Evolutionary conservation across 2,797 vertebrate species (phyloP).

Genomic region (Chrysocyon brachyurus): DNA sequence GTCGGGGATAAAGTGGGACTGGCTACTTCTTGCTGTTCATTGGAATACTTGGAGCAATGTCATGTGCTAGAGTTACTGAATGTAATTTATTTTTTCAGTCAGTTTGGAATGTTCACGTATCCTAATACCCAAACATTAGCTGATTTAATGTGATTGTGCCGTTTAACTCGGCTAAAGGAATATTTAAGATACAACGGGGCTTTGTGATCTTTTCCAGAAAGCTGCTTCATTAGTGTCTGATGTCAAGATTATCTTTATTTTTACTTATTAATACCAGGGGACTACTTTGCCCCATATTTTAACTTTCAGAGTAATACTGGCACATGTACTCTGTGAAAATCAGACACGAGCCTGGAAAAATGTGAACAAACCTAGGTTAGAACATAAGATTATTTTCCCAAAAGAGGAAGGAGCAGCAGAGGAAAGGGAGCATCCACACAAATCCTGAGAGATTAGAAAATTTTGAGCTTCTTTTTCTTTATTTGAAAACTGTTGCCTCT

Average conservation of each 20-base stretch:
- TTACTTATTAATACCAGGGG: neutral
- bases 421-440: rapidly evolving
- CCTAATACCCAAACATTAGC: no score
- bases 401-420: neutral
- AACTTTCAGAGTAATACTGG: neutral
- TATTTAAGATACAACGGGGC: neutral
- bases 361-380: neutral
- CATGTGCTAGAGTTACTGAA: neutral
- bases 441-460: neutral
- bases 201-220: neutral
- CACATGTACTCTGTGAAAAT: neutral
- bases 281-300: neutral
- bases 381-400: neutral
- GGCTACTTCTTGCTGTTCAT: neutral
- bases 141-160: neutral
- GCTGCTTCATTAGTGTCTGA: neutral
- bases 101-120: neutral
- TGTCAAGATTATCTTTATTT: neutral
- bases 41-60: neutral
- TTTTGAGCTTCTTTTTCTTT: neutral
- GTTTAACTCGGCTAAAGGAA: neutral
- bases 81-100: neutral
- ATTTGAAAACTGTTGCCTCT: conserved; percentile 25
- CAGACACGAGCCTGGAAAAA: neutral
- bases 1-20: neutral